Base-by-base conservation (phyloP, 2,113 vertebrate species). In the Nothocercus julius region DNA sequence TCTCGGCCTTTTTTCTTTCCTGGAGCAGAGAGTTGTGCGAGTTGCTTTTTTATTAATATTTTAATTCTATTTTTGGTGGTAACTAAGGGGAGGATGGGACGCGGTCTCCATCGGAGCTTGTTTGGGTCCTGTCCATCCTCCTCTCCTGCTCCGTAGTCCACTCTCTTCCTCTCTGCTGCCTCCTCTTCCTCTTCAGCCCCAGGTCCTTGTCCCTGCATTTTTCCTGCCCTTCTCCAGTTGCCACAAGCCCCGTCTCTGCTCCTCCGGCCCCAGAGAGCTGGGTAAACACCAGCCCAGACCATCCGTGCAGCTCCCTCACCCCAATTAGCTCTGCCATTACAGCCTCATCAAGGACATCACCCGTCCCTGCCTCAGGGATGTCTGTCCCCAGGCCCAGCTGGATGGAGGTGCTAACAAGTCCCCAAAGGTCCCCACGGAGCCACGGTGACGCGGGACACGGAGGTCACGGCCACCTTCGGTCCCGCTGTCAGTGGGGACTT, bases 301-400 rank as follows among this genome's bases (percentile, higher is more conserved):
- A 3, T 82, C 75, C 51, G 45, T 53, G 36, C 40, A 74, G 59
- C 72, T 92, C 74, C 64, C 93, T 92, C 77, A 24, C 13, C 83
- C 91, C 87, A 92, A 78, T 97, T 94, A 96, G 18, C 89, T 91
- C 32, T 0, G 11, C 81, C 90, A 95, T 95, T 95, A 91, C 59
- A 69, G 42, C 79, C 38, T 91, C 85, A 69, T 89, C 74, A 40
- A 91, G 62, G 76, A 24, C 5, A 1, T 13, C 27, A 58, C 69
- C 64, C 25, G 14, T 13, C 61, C 56, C 69, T 56, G 70, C 53
- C n/a, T 15, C 73, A 45, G 18, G 77, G 76, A 25, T 42, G 28
- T 72, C 73, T 45, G 28, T 72, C 73, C 63, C 75, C 49, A 89
- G 78, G 49, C 49, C 34, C 69, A 30, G n/a, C 34, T 38, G 34